A percentile compares a stretch with the other conserved stretches of the same genome.
Evolutionary conservation across 2,113 vertebrate species (phyloP).

Genomic region (Acanthisitta chloris): DNA sequence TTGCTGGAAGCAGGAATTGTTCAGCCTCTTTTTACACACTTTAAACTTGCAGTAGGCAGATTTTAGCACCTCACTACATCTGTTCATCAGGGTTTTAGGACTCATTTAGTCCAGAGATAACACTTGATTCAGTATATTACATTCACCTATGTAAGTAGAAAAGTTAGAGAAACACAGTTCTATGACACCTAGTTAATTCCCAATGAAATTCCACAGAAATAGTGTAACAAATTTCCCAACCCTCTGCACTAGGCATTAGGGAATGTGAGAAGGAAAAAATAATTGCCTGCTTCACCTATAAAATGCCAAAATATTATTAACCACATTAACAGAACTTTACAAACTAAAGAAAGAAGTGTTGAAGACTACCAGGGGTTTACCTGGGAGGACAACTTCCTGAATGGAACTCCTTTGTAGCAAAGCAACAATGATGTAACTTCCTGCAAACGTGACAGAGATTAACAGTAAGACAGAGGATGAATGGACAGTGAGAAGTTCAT

Average conservation of each 20-base stretch:
- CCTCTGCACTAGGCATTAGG: neutral
- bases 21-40: neutral
- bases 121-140: neutral
- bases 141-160: neutral
- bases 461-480: neutral
- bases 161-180: neutral
- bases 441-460: neutral
- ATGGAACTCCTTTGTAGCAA: neutral
- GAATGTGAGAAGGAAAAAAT: neutral
- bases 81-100: neutral
- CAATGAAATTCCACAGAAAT: neutral
- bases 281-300: neutral
- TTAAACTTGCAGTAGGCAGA: neutral
- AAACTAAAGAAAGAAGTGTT: neutral
- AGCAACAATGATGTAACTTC: neutral
- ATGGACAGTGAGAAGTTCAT: rapidly evolving
- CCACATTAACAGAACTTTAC: neutral
- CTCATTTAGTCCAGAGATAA: neutral
- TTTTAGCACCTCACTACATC: neutral
- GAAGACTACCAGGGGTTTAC: neutral
- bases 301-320: neutral
- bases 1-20: neutral
- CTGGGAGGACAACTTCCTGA: neutral
- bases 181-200: neutral
- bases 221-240: neutral